Conservation (phyloP, 92 coral and sea anemone species). For the Zoanthus gigantus region DNA sequence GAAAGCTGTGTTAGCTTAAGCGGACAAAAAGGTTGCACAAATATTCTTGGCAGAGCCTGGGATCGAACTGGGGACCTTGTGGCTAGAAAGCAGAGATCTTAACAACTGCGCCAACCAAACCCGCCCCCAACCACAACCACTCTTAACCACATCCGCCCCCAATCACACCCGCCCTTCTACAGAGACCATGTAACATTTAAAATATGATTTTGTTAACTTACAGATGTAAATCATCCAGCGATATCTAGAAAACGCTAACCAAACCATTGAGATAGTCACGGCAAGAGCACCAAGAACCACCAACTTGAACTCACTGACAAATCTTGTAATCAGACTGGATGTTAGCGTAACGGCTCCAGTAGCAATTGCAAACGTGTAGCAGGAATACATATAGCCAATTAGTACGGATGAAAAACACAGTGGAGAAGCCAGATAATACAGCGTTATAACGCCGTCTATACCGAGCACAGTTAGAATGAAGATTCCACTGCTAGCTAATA, state of each 20-base stretch:
- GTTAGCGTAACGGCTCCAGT: conserved; percentile 14
- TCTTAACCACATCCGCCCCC: no score
- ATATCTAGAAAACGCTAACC: conserved; percentile 22
- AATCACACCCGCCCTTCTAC: no score
- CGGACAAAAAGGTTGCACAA: no score
- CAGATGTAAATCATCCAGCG: conserved; percentile 32
- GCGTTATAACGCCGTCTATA: conserved; percentile 35
- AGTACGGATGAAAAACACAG: conserved; percentile 44
- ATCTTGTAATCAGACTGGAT: not conserved
- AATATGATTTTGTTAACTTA: not conserved
- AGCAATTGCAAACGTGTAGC: not conserved
- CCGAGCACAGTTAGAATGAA: conserved; percentile 30
- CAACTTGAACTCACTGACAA: conserved; percentile 7
- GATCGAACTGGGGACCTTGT: no score
- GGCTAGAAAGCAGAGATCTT: no score
- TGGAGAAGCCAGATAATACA: conserved; percentile 51
- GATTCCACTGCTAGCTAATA: conserved; percentile 26
- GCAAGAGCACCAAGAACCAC: not conserved
- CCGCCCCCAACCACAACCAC: no score
- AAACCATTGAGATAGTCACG: conserved; percentile 15
- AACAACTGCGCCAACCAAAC: no score
- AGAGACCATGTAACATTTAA: no score
- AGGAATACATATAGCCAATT: conserved; percentile 48
- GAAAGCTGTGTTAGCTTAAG: no score
- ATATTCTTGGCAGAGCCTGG: no score